These are phyloP conservation scores for Phyllotis vaccarum DNA, from an alignment of 2,797 vertebrate species.

Conservation along the genomic window DNA sequence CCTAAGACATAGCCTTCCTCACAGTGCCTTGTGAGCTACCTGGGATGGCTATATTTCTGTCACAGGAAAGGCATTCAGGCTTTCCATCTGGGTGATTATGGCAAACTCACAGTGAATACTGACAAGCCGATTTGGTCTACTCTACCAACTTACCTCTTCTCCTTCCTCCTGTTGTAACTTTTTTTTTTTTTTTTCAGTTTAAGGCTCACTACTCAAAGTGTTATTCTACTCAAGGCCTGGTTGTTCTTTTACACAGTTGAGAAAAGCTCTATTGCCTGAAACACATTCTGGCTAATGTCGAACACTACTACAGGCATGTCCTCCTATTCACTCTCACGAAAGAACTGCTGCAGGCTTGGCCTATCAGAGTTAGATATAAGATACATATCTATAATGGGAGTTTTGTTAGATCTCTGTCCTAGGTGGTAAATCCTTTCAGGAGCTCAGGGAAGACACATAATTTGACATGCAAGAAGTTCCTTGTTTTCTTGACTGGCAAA, in stretches of 20 bases:
- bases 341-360: neutral
- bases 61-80: neutral
- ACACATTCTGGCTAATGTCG: rapidly evolving
- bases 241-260: neutral
- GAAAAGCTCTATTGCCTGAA: neutral
- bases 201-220: neutral
- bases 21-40: neutral
- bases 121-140: neutral
- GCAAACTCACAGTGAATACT: neutral
- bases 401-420: neutral
- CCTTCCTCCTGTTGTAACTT: neutral
- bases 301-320: rapidly evolving
- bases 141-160: neutral
- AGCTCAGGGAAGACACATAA: rapidly evolving
- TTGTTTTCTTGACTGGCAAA: neutral
- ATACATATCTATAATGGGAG: neutral
- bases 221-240: neutral
- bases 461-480: rapidly evolving
- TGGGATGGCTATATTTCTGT: neutral
- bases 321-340: neutral
- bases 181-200: too few species aligned
- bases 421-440: neutral
- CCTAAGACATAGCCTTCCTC: rapidly evolving
- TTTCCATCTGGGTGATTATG: neutral
- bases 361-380: rapidly evolving